phyloP scores from a whole-genome alignment of 2,113 vertebrate species.

The Scatophagus argus region DNA sequence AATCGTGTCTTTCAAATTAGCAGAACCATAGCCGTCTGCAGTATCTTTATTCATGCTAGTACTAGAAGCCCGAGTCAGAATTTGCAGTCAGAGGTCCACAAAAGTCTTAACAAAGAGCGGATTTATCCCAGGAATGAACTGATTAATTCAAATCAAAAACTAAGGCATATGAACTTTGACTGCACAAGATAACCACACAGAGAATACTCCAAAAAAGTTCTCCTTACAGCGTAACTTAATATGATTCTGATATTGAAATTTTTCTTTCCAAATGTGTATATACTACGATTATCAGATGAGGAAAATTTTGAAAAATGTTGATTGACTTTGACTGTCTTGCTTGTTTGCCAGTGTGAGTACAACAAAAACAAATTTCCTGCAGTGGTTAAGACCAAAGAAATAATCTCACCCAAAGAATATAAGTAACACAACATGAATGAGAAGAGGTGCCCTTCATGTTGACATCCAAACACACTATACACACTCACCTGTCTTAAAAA shows the following conservation, averaged over 20 bases:
- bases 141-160: neutral
- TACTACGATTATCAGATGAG: no score
- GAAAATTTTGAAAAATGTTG: no score
- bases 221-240: neutral
- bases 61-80: neutral
- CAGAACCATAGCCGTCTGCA: no score
- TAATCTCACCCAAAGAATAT: neutral
- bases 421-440: neutral
- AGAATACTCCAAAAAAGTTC: neutral
- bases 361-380: neutral
- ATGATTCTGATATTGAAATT: neutral
- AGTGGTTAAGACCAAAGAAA: neutral
- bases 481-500: neutral
- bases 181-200: neutral
- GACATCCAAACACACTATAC: neutral
- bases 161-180: neutral
- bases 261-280: neutral
- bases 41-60: neutral
- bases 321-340: no score
- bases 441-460: neutral
- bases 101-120: neutral
- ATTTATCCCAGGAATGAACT: neutral
- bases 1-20: neutral
- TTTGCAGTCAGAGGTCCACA: neutral
- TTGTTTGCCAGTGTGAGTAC: neutral